Percentiles rank a stretch among this genome's conserved stretches.
These are phyloP conservation scores for Heterotilapia buettikoferi DNA, from an alignment of 2,113 vertebrate species.

Conservation along the genomic window DNA sequence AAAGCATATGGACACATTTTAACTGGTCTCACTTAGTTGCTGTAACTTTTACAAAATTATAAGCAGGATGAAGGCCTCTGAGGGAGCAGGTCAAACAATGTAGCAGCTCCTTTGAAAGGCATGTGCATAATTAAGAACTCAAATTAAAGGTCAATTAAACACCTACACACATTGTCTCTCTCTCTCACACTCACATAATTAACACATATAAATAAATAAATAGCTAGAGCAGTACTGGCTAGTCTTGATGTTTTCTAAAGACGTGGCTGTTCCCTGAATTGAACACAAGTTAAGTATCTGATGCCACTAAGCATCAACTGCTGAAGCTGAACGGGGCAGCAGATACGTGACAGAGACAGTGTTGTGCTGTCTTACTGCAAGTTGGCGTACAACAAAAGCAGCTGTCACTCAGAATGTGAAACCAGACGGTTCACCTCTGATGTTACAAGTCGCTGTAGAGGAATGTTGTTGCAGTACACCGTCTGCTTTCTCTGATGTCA, in stretches of 20 bases:
- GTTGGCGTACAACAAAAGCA: background rate
- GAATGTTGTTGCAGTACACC: background rate
- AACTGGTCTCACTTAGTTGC: background rate
- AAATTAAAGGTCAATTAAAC: background rate
- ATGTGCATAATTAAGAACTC: background rate
- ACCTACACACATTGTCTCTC: background rate
- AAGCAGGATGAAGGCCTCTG: background rate
- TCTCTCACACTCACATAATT: background rate
- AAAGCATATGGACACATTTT: background rate
- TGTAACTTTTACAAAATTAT: background rate
- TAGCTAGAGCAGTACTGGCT: constrained; percentile 13
- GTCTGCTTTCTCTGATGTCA: background rate
- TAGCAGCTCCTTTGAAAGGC: constrained; percentile 28
- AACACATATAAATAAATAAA: constrained; percentile 64
- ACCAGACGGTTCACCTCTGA: background rate
- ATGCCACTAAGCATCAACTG: background rate
- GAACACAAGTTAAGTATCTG: background rate
- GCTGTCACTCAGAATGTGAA: background rate
- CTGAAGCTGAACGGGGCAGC: background rate
- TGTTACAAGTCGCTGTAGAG: background rate
- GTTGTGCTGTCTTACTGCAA: background rate
- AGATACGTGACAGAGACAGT: background rate
- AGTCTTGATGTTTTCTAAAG: background rate
- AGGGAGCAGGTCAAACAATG: background rate
- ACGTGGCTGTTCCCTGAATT: constrained; percentile 17